phyloP scores from a whole-genome alignment of 2,113 vertebrate species.

The Pan troglodytes region NHGRI_mPanTro3-v2.1_pri NC_072415.2:46887001-46887500 shows the following conservation, averaged over 20 bases:
- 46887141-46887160: not conserved
- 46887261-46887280: not conserved
- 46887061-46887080: not conserved
- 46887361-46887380: not conserved
- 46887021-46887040: no score
- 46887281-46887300: not conserved
- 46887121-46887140: not conserved
- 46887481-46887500: not conserved
- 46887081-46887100: not conserved
- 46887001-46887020: no score
- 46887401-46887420: not conserved
- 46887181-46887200: not conserved
- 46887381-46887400: not conserved
- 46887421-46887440: not conserved
- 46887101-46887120: not conserved
- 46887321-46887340: not conserved
- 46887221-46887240: not conserved
- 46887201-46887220: not conserved
- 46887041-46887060: no score
- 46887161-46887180: not conserved
- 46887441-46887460: not conserved
- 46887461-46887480: not conserved
- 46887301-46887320: not conserved
- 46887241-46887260: slow-evolving; percentile 22
- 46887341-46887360: not conserved